Evolutionary conservation across 2,888 invertebrate genomes (phyloP).

Genomic region (Agriopis leucophaearia): DNA sequence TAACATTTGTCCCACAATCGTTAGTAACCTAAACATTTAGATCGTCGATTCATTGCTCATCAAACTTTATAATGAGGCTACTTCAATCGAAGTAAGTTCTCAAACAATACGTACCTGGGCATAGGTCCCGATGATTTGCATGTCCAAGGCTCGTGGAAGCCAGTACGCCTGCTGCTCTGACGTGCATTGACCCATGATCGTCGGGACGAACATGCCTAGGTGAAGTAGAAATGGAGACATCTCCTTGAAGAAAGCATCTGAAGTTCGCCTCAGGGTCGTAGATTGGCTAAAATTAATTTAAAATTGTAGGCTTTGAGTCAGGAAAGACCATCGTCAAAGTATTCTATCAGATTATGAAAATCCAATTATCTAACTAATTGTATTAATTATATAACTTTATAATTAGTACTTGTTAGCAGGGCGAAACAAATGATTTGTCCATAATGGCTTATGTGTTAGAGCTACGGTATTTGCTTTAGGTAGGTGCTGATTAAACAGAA

Average conservation of each 20-base stretch:
- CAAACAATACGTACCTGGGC: constrained; percentile 89
- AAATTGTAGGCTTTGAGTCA: background rate
- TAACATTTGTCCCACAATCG: background rate
- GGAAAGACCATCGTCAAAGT: no score
- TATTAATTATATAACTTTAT: no score
- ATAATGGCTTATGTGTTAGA: no score
- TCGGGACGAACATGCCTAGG: constrained; percentile 96
- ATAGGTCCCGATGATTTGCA: constrained; percentile 96
- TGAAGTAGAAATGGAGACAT: constrained; percentile 92
- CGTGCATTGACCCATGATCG: constrained; percentile 95
- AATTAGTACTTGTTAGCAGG: no score
- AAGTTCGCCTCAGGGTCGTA: constrained; percentile 61
- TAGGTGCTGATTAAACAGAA: no score
- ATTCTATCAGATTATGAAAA: no score
- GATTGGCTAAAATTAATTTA: constrained; percentile 49
- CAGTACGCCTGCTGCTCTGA: constrained; percentile 94
- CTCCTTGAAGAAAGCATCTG: constrained; percentile 88
- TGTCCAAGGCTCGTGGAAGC: constrained; percentile 92
- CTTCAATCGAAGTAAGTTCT: background rate
- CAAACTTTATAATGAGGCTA: constrained; percentile 13
- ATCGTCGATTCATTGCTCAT: background rate
- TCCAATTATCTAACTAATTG: no score
- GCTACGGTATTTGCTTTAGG: no score
- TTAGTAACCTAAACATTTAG: background rate
- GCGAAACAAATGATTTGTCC: no score